Conservation (phyloP, 2,113 vertebrate genomes). For the Marcusenius ussheri region DNA sequence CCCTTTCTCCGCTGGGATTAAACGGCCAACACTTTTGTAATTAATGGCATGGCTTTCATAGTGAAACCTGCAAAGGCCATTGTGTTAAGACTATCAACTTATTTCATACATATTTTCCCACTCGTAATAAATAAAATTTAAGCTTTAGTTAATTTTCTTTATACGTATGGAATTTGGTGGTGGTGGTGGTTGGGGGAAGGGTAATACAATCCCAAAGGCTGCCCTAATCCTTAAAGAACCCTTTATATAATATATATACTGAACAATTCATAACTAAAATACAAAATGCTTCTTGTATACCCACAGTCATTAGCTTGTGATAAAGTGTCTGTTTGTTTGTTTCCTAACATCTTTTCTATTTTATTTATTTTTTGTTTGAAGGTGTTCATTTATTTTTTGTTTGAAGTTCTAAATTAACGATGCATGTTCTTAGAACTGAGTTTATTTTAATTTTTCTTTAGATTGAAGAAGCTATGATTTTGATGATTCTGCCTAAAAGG, state of each 20-base stretch:
- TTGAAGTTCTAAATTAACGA: not conserved
- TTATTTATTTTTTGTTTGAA: not conserved
- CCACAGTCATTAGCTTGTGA: not conserved
- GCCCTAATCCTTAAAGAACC: not conserved
- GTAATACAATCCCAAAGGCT: not conserved
- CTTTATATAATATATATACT: not conserved
- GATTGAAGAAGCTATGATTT: not conserved
- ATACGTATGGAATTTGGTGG: not conserved
- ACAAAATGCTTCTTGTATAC: not conserved
- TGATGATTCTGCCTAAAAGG: not conserved
- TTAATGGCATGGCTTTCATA: slow-evolving; percentile 86
- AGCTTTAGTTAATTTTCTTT: slow-evolving; percentile 14
- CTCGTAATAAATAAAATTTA: slow-evolving; percentile 52
- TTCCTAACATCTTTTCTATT: not conserved
- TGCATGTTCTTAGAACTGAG: not conserved
- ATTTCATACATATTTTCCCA: slow-evolving; percentile 40
- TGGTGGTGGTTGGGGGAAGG: not conserved
- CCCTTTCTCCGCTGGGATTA: slow-evolving; percentile 83
- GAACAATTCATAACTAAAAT: not conserved
- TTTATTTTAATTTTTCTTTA: not conserved
- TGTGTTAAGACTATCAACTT: slow-evolving; percentile 57
- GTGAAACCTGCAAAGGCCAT: slow-evolving; percentile 62
- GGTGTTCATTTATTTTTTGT: not conserved
- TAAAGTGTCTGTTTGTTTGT: not conserved
- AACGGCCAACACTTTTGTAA: slow-evolving; percentile 83